Conservation (phyloP, 2,797 vertebrate genomes). For the Alosa sapidissima region DNA sequence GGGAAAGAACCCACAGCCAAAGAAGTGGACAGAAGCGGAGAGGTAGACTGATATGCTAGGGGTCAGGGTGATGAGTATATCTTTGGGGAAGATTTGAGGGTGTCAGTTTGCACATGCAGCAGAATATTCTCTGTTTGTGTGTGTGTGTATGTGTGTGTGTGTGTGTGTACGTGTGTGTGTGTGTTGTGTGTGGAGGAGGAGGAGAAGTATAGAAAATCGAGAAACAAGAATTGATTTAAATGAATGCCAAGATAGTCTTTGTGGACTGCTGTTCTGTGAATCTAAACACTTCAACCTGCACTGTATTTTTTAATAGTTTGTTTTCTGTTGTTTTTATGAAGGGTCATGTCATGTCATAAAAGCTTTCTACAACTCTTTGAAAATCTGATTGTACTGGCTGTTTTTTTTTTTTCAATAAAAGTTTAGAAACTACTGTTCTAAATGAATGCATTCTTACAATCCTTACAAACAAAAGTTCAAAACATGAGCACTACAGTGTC, state of each 20-base stretch:
- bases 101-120: too few species aligned
- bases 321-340: slow-evolving; percentile 35
- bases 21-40: not conserved
- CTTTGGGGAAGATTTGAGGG: not conserved
- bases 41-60: not conserved
- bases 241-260: not conserved
- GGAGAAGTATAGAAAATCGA: slow-evolving; percentile 17
- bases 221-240: slow-evolving; percentile 31
- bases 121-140: too few species aligned
- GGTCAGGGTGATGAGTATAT: not conserved
- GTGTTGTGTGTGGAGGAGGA: slow-evolving; percentile 21
- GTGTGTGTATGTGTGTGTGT: not conserved
- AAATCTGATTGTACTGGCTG: slow-evolving; percentile 25
- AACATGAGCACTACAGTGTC: not conserved
- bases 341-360: slow-evolving; percentile 24
- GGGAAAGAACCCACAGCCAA: not conserved
- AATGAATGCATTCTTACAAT: not conserved
- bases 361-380: slow-evolving; percentile 29
- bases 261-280: slow-evolving; percentile 67
- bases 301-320: slow-evolving; percentile 62
- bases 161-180: slow-evolving; percentile 14
- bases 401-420: slow-evolving; percentile 51
- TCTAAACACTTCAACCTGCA: slow-evolving; percentile 67
- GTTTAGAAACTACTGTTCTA: slow-evolving; percentile 10
- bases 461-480: not conserved